These are phyloP conservation scores for Odocoileus virginianus DNA, from an alignment of 2,113 vertebrate species.

Conservation along the genomic window DNA sequence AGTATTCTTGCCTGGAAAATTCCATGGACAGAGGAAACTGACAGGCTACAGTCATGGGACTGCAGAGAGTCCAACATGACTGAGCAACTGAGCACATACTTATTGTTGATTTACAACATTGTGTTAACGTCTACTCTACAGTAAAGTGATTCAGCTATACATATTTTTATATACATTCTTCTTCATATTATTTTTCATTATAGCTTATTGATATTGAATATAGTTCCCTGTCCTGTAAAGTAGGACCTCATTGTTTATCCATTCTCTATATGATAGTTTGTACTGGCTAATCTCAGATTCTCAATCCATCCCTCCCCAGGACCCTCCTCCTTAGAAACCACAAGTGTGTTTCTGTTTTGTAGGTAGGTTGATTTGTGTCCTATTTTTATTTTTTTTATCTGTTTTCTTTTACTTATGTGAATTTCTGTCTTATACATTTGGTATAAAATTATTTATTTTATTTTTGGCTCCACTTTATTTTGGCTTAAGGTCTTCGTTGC, in stretches of 20 bases:
- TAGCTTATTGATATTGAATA: neutral
- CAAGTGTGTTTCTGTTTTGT: neutral
- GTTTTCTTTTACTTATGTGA: neutral
- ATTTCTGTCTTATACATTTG: neutral
- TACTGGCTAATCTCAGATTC: neutral
- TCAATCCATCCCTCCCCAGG: neutral
- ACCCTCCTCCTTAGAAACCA: neutral
- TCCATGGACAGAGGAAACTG: neutral
- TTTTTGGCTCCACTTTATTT: neutral
- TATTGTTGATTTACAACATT: neutral
- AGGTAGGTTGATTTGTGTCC: neutral
- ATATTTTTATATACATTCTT: neutral
- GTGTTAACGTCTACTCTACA: neutral
- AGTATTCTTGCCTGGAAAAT: neutral
- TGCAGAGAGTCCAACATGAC: neutral
- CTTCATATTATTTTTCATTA: neutral
- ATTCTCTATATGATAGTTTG: neutral
- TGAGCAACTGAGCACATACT: neutral
- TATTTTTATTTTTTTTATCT: neutral
- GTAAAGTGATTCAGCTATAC: neutral
- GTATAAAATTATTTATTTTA: neutral
- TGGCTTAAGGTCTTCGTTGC: neutral
- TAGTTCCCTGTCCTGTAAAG: neutral
- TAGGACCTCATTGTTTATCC: neutral
- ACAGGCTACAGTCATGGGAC: neutral